Base-by-base conservation (phyloP, 2,888 invertebrate genomes). In the Tetrapedia diversipes region DNA sequence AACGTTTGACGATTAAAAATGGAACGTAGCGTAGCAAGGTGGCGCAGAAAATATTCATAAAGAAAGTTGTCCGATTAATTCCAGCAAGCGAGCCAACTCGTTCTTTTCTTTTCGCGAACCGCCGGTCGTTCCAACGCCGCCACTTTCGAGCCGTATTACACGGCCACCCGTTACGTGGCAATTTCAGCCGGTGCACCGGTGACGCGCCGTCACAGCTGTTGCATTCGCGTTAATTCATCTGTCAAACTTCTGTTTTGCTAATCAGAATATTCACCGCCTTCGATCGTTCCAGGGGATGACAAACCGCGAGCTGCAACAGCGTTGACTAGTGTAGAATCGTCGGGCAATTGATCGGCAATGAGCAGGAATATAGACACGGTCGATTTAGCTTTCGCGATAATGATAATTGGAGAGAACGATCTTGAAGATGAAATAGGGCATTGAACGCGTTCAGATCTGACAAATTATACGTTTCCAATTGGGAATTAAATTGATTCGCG, bases 11-110 rank as follows among this genome's bases (percentile, higher is more conserved):
- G 16, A 22, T 29, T 29, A 10, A 11, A 41, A 29, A n/a, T 14
- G 22, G 29, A 51, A 7, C n/a, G 37, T 0, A 1, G 7, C 2
- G 16, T 8, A 16, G 1, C 29, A 2, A 43, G 19, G 16, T n/a
- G 24, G 2, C 1, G 22, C 43, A 4, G 16, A 32, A 59, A 64
- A 64, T 71, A 64, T 74, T 53, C 64, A 19, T 14, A 27, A 69
- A 34, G 57, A 74, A 71, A 74, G 51, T 64, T 63, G 49, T 32
- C 29, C 22, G 22, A 57, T 70, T 41, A 70, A 70, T 70, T 56
- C 22, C 29, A 49, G 10, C 34, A 22, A n/a, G 19, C 22, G 24
- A 60, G 37, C 22, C 56, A 11, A 37, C 10, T 16, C 51, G 24
- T 61, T 49, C 47, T 27, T 68, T 61, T 56, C 29, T 19, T 29